A percentile compares a stretch with the other conserved stretches of the same genome.
phyloP scores from a whole-genome alignment of 2,888 invertebrate genomes.

The Melanostoma scalare region DNA sequence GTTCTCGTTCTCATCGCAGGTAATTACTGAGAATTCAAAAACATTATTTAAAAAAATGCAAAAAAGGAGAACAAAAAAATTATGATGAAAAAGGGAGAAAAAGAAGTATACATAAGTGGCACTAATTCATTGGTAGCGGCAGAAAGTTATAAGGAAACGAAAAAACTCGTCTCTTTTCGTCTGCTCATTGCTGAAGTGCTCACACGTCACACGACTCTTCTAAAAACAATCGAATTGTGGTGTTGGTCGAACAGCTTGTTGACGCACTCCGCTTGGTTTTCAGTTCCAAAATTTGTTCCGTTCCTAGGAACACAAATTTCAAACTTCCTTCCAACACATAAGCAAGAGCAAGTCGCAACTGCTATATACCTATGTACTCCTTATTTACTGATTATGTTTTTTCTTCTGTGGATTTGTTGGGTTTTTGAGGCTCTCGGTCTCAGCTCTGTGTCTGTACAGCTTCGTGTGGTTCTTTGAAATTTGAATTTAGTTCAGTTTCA shows the following conservation, averaged over 20 bases:
- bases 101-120: conserved; percentile 53
- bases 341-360: too few relatives aligned
- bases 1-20: background rate
- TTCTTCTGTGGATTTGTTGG: background rate
- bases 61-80: conserved; percentile 7
- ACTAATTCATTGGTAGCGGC: conserved; percentile 69
- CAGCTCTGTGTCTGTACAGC: background rate
- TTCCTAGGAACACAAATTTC: conserved; percentile 11
- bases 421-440: conserved; percentile 24
- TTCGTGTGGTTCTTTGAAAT: background rate
- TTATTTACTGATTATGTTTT: background rate
- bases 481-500: conserved; percentile 53
- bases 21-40: conserved; percentile 18
- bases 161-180: conserved; percentile 35
- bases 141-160: conserved; percentile 38
- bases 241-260: background rate
- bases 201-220: too few relatives aligned
- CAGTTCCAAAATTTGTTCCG: conserved; percentile 37
- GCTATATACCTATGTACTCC: too few relatives aligned
- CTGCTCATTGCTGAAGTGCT: too few relatives aligned
- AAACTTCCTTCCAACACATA: background rate
- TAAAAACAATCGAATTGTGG: too few relatives aligned
- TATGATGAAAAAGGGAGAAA: background rate
- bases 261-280: background rate
- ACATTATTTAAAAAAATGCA: conserved; percentile 10